Evolutionary conservation across 2,113 vertebrate genomes (phyloP), one percentile per base, ranked within the genome.

Genomic region (Nannospalax galili): DNA sequence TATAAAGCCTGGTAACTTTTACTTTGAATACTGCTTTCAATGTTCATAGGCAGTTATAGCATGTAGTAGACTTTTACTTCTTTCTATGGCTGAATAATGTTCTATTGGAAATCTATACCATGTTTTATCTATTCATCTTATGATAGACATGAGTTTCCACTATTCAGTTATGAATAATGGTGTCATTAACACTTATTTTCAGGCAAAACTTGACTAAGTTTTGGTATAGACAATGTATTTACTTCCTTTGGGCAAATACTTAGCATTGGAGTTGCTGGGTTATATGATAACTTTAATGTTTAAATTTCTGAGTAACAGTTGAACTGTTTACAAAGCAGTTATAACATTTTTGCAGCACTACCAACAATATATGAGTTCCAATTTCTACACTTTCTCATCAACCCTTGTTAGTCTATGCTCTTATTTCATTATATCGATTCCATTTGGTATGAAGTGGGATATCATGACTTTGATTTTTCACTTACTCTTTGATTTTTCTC

Each of bases 1-100:
- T 72, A 78, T 92, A 72, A 92, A 19, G 81, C 11, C 37, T 91
- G 56, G 62, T 42, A 78, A 60, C 20, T 95, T 85, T 42, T 73
- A 60, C 20, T 95, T 85, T 77, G 69, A n/a, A 58, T 95, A 81
- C 56, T 84, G n/a, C 91, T 97, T 94, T 90, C 20, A 64, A 58
- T 32, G 5, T 82, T 87, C 8, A 64, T 74, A 4, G 24, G 74
- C 52, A 79, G 7, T 84, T 72, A 10, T 56, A 84, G 37, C 52
- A 77, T 52, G 14, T 45, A 40, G 73, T 42, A 62, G 24, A 73
- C 77, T 37, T 85, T 75, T 48, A 77, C 94, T 88, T 32, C 12
- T 80, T 90, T 82, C 79, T 94, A 28, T 88, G 19, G 32, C 37
- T 73, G n/a, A 73, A 20, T 90, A 64, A 75, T 52, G 48, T 52